Base-by-base conservation (phyloP, 2,888 invertebrate genomes). In the Selenia dentaria region DNA sequence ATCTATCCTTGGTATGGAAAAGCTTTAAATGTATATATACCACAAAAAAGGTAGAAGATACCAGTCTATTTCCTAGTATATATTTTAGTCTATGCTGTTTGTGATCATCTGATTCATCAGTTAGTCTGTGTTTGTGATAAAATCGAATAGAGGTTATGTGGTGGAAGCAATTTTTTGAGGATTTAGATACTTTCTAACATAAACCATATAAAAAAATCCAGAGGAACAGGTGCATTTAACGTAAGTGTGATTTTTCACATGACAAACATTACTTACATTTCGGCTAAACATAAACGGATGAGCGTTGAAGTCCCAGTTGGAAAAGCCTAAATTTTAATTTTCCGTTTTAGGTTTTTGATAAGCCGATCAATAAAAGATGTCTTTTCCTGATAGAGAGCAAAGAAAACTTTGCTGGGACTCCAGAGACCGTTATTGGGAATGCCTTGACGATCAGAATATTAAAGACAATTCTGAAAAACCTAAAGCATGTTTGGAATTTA, bases 391-490 rank as follows among this genome's bases (percentile, higher is more conserved):
- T 67, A 97, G 94, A 92, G 93, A 94, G 61, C 94, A 95, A 73
- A 93, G 96, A 62, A 92, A 94, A 71, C 91, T 92, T 69, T 98
- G 98, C 85, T 98, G 98, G 97, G 91, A 92, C 57, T 92, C 95
- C 54, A 93, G 97, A 69, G 98, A 98, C 86, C 92, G 92, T 40
- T 97, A 96, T 80, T 98, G 98, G 97, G 93, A 95, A 66, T 98
- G 98, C 83, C 90, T 98, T 64, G 96, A 96, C 77, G 89, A 92
- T 53, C 89, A 92, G 57, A 92, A 93, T 64, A 88, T 93, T 37
- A 93, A 93, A 66, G 94, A 93, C 39, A 92, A 89, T 72, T 82
- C 91, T 37, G 81, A 79, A 42, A 80, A 79, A 56, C 88, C 87
- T 5, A 90, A 87, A 62, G 88, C 83, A 51, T 98, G 98, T 80